phyloP scores from a whole-genome alignment of 2,797 vertebrate species.

The Psittacula echo region DNA sequence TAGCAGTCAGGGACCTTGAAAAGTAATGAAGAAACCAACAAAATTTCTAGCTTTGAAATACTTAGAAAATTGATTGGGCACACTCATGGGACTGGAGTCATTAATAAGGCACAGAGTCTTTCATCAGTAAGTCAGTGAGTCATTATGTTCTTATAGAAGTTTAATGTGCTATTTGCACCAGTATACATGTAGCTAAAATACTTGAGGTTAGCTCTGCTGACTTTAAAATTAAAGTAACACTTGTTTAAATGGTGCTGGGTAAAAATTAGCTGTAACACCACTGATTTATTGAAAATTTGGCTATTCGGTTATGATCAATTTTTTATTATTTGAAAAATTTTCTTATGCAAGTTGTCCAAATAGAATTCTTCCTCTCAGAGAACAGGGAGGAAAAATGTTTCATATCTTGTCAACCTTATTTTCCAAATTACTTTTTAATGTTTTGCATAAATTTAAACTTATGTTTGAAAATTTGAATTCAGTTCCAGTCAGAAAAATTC shows the following conservation, averaged over 20 bases:
- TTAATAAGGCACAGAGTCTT: background rate
- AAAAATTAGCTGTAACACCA: background rate
- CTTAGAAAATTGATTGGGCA: conserved; percentile 8
- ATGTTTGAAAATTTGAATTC: background rate
- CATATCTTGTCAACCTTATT: background rate
- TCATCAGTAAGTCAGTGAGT: background rate
- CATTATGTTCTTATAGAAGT: background rate
- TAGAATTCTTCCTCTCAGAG: background rate
- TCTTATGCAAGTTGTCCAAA: background rate
- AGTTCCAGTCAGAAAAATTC: background rate
- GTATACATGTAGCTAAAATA: background rate
- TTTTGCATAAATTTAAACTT: background rate
- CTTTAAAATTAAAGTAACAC: background rate
- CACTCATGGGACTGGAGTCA: background rate
- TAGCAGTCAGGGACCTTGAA: background rate
- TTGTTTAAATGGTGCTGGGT: background rate
- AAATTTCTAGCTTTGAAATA: conserved; percentile 21
- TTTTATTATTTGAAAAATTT: background rate
- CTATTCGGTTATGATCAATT: background rate
- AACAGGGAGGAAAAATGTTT: background rate
- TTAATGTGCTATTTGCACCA: background rate
- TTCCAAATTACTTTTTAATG: background rate
- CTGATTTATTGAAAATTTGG: background rate
- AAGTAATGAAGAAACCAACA: conserved; percentile 15
- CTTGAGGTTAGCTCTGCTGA: background rate